These are phyloP conservation scores for Drosophila serrata DNA, from an alignment of 1,140 invertebrate genomes.

Conservation along the genomic window DNA sequence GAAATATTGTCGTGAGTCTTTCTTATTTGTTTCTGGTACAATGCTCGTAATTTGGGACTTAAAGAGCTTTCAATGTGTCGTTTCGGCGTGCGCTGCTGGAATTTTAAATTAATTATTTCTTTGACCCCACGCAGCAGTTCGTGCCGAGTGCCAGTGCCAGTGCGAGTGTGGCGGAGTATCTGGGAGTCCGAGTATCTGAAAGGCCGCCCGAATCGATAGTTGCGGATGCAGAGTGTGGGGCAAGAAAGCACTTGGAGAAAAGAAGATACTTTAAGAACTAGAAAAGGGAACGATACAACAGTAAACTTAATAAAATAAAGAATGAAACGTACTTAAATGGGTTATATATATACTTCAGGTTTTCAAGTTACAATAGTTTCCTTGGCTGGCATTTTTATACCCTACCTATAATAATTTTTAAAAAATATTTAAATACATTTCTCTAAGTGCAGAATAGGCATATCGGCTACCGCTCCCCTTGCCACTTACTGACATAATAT, in stretches of 20 bases:
- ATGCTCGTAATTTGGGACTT: constrained; percentile 82
- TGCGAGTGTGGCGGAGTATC: constrained; percentile 28
- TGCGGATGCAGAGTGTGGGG: constrained; percentile 5
- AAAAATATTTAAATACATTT: background rate
- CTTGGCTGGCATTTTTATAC: too few species aligned
- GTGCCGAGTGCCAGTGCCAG: constrained; percentile 27
- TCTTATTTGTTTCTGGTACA: constrained; percentile 78
- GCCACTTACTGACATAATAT: constrained; percentile 78
- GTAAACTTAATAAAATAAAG: background rate
- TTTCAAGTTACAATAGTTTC: too few species aligned
- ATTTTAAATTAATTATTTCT: constrained; percentile 85
- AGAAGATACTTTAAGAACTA: background rate
- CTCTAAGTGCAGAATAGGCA: background rate
- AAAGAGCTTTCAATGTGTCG: constrained; percentile 84
- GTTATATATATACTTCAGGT: too few species aligned
- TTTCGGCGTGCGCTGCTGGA: constrained; percentile 73
- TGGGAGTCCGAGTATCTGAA: constrained; percentile 37
- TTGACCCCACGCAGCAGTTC: constrained; percentile 79
- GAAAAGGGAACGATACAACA: too few species aligned
- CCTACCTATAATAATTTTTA: background rate
- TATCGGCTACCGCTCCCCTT: constrained; percentile 12
- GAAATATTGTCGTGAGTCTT: constrained; percentile 79
- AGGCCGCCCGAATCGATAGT: constrained; percentile 36
- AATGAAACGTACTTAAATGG: background rate
- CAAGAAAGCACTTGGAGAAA: constrained; percentile 1